These are phyloP conservation scores for Apodemus speciosus DNA, from an alignment of 2,113 vertebrate genomes.

Conservation along the genomic window DNA sequence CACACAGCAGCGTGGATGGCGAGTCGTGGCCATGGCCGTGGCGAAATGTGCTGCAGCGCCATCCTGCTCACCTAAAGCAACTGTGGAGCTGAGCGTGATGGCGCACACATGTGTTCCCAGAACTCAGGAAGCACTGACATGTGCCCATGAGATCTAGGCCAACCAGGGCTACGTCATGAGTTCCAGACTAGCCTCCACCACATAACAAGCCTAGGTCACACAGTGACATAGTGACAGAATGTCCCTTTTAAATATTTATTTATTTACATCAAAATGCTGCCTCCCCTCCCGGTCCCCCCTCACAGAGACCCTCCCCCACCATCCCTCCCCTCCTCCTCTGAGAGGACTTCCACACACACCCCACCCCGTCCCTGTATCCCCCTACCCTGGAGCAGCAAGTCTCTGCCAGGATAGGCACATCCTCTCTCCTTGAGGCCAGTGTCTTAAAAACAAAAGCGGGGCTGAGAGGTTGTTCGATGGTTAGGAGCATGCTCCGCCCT, in stretches of 20 bases:
- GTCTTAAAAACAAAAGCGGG: neutral
- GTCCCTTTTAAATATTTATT: no score
- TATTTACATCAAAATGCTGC: no score
- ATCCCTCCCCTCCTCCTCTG: no score
- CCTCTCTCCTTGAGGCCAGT: no score
- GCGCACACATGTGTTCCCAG: neutral
- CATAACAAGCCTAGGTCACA: neutral
- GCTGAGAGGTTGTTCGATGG: neutral
- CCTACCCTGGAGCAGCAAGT: no score
- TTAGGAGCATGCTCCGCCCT: neutral
- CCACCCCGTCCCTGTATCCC: no score
- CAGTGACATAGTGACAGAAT: no score
- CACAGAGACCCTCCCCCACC: no score
- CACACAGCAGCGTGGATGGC: slow-evolving; percentile 86
- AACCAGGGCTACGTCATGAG: neutral
- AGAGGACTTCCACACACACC: no score
- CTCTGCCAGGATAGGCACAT: no score
- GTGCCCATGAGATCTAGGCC: neutral
- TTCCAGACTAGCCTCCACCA: neutral
- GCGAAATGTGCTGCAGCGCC: slow-evolving; percentile 71
- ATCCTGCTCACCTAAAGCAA: no score
- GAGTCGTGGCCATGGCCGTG: slow-evolving; percentile 86
- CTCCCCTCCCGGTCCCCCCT: no score
- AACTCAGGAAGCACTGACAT: neutral
- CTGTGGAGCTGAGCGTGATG: neutral